Percentiles rank a stretch among this genome's conserved stretches.
phyloP scores from a whole-genome alignment of 2,797 vertebrate genomes.

The Schizopygopsis pylzovi region DNA sequence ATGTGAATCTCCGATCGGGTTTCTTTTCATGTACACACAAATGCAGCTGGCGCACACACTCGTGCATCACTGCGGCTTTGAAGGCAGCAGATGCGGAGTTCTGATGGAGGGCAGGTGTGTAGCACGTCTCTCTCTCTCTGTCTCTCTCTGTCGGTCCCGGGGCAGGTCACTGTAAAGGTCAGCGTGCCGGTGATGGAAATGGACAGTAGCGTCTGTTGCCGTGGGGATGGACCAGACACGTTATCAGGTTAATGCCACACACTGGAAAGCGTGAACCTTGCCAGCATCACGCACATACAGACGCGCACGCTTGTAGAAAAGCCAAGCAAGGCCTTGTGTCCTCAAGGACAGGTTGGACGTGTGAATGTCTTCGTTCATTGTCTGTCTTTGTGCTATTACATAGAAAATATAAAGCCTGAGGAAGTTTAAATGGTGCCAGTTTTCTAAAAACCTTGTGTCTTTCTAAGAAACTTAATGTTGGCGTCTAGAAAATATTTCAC shows the following conservation, averaged over 20 bases:
- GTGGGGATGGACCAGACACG: slow-evolving; percentile 34
- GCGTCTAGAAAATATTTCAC: not conserved
- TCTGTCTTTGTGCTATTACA: not conserved
- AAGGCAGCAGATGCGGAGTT: slow-evolving; percentile 24
- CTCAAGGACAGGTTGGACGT: not conserved
- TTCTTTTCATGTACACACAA: slow-evolving; percentile 45
- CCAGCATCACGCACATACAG: not conserved
- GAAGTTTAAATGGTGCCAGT: not conserved
- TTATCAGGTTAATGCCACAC: slow-evolving; percentile 46
- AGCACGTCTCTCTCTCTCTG: not conserved
- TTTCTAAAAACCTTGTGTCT: not conserved
- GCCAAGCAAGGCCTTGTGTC: not conserved
- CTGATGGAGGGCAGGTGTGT: slow-evolving; percentile 19
- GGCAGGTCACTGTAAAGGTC: slow-evolving; percentile 46
- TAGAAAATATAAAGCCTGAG: not conserved
- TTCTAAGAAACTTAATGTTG: not conserved
- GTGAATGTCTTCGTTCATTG: not conserved
- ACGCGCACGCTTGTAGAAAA: not conserved
- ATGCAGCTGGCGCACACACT: slow-evolving; percentile 39
- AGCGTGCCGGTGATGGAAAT: slow-evolving; percentile 42
- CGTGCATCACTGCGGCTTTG: slow-evolving; percentile 42
- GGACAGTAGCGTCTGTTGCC: slow-evolving; percentile 47
- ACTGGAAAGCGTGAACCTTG: not conserved
- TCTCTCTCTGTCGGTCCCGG: slow-evolving; percentile 11
- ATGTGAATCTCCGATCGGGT: slow-evolving; percentile 45